Evolutionary conservation across 1,140 invertebrate species (phyloP), one percentile per base, ranked within the genome.

Genomic region (Achatina immaculata): DNA sequence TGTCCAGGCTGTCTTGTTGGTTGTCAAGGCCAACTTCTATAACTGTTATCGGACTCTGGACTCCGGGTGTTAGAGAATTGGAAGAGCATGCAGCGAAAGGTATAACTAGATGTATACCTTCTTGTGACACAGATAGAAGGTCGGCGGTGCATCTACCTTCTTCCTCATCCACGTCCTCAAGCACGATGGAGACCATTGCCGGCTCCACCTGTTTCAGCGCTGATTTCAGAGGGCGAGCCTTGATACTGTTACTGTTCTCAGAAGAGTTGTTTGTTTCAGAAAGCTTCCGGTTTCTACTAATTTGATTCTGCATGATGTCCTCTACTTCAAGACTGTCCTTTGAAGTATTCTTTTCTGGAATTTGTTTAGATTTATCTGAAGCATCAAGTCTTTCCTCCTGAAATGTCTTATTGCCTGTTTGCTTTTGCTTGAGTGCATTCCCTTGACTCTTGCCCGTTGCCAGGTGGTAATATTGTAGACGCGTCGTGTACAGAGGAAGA

Each of bases 21-120:
- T 90, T 90, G 78, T 90, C 89, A 7, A 90, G 74, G 38, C 85
- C 81, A 0, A 89, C 85, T 62, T 90, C 89, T 28, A 90, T 90
- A 16, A 90, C 89, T 14, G 89, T 90, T 0, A 90, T 82, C 24
- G 89, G 89, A 0, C 87, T 88, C 45, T 85, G 80, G 0, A 85
- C 82, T 24, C 83, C 82, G 51, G 88, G 89, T 24, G 88, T 88
- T 14, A 83, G 36, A 0, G 86, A 86, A 1, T 78, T 81, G 21
- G 83, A 83, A 24, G 85, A 83, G 38, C 83, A 86, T 24, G 85
- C 81, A 7, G 86, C 84, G 0, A 74, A 21, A 16, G 85, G 86
- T 1, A 84, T 74, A n/a, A 36, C 40, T 0, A 84, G 79, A 24
- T 83, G 40, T 36, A 80, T 78, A 28, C 76, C 72, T 19, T 28